Base-by-base conservation (phyloP, 2,113 vertebrate genomes). In the Scatophagus argus region DNA sequence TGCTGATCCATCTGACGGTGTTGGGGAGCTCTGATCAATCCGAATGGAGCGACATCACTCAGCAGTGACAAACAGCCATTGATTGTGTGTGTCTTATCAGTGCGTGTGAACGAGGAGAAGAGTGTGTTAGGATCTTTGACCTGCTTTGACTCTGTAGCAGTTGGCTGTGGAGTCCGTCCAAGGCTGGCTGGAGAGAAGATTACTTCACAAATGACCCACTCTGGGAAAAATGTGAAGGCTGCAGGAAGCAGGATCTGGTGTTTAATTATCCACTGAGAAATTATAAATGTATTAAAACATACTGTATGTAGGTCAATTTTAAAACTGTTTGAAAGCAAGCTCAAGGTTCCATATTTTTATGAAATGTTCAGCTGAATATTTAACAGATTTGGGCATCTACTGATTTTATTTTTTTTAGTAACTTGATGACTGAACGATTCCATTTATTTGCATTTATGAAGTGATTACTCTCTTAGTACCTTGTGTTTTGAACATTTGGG, bases 231-330 rank as follows among this genome's bases (percentile, higher is more conserved):
- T 43, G 23, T 38, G 25, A 58, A 60, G 47, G 75, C 71, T 36
- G 82, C 75, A 61, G 12, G 49, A 59, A 71, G 60, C 68, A 25
- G 60, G 44, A 56, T 43, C 67, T 44, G 31, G 51, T 34, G 47
- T 77, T 74, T 27, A 74, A 77, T 65, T 34, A 75, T 71, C 74
- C 78, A 44, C 72, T 32, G 43, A 72, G 82, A 79, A 59, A 86
- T 69, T 49, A 86, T 49, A 56, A 67, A 63, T 62, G 68, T 14
- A 65, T 32, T 56, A 70, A 65, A 64, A 55, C 6, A 54, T 8
- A 23, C 17, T 29, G 52, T 39, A 79, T 74, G 31, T 81, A 65
- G 81, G 81, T 86, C 72, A 77, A 8, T 68, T 49, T n/a, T 47
- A 8, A 39, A 66, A 55, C 66, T n/a, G 68, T 38, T 58, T 55